Evolutionary conservation across 2,797 vertebrate genomes (phyloP).

Genomic region (Poeciliopsis turneri): DNA sequence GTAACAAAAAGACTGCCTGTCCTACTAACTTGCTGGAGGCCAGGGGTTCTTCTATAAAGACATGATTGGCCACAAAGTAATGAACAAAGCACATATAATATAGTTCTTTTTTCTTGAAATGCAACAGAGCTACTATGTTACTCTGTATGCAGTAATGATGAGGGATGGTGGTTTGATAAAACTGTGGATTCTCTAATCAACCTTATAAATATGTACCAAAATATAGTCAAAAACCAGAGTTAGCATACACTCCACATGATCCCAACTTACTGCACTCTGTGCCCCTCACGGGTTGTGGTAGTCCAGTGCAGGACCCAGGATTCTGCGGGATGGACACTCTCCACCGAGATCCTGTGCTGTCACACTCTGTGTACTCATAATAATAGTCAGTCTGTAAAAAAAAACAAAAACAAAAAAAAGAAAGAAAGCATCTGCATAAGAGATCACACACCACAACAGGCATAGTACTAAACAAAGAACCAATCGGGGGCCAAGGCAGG

Average conservation of each 20-base stretch:
- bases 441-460: conserved; percentile 18
- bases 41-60: not conserved
- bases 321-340: conserved; percentile 93
- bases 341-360: conserved; percentile 95
- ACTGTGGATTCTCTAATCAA: not conserved
- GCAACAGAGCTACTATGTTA: not conserved
- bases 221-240: not conserved
- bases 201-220: not conserved
- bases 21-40: not conserved
- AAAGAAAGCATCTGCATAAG: conserved; percentile 55
- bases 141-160: not conserved
- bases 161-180: not conserved
- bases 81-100: not conserved
- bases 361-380: conserved; percentile 98
- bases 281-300: conserved; percentile 93
- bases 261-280: conserved; percentile 93
- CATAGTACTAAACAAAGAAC: conserved; percentile 16
- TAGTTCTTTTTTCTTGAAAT: not conserved
- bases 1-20: not conserved
- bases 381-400: conserved; percentile 91
- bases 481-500: conserved; percentile 21
- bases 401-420: conserved; percentile 71
- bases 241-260: not conserved
- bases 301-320: conserved; percentile 84
- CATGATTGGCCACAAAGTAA: not conserved